Evolutionary conservation across 2,888 invertebrate species (phyloP).

Genomic region (Pristionchus mayeri): DNA sequence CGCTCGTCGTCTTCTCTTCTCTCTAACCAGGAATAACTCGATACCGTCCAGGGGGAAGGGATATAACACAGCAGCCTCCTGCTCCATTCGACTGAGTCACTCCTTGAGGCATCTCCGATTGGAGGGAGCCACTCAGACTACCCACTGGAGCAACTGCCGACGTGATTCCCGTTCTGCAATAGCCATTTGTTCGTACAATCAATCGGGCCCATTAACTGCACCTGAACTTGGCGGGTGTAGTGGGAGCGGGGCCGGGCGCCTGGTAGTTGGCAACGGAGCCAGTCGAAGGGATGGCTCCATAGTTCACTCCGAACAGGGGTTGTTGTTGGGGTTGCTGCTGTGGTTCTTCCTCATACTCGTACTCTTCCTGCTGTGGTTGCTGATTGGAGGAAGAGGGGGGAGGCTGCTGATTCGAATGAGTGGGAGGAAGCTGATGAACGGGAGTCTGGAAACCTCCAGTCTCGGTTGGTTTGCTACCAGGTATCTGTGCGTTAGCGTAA

Average conservation of each 20-base stretch:
- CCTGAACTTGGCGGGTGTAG: slow-evolving; percentile 33
- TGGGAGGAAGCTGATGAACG: neutral
- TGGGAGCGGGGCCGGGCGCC: slow-evolving; percentile 43
- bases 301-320: neutral
- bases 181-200: neutral
- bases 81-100: slow-evolving; percentile 29
- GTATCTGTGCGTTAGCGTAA: slow-evolving; percentile 38
- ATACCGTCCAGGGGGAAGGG: slow-evolving; percentile 50
- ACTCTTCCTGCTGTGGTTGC: neutral
- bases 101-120: slow-evolving; percentile 1
- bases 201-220: neutral
- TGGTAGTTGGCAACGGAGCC: slow-evolving; percentile 5
- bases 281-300: slow-evolving; percentile 3
- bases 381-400: neutral
- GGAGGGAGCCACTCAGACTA: neutral
- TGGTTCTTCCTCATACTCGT: slow-evolving; percentile 31
- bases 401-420: too few relatives aligned
- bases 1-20: too few relatives aligned
- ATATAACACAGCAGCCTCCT: slow-evolving; percentile 36
- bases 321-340: neutral
- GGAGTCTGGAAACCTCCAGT: neutral
- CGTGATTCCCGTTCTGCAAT: neutral
- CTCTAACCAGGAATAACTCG: slow-evolving; percentile 39
- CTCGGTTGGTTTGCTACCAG: neutral
- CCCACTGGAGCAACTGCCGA: neutral